Base-by-base conservation (phyloP, 2,113 vertebrate species). In the Hippocampus comes region DNA sequence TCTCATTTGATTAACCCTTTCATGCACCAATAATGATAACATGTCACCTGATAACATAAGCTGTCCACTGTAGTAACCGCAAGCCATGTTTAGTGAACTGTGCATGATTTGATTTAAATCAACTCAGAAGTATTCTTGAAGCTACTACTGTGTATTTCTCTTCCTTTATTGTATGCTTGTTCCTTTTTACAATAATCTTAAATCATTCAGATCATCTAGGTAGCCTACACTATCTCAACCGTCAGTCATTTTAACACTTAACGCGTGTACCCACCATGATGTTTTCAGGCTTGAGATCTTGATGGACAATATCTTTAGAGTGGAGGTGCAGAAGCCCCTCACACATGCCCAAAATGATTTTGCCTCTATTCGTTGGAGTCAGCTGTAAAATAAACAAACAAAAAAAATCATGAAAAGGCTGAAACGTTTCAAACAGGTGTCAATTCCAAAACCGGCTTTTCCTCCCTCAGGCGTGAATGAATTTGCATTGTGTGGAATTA, bases 261-360 rank as follows among this genome's bases (percentile, higher is more conserved):
- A 30, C 21, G 25, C 6, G 20, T 76, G 27, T 9, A 68, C 90
- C 91, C 78, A 93, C 92, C 92, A 93, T 93, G 78, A 93, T 89
- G 77, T 93, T 93, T 68, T 93, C 92, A 68, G 92, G 92, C 80
- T 93, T 93, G 46, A 93, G 89, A 71, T 93, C 92, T 81, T 93
- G 92, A 82, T 93, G 91, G 70, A 93, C 91, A 11, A 93, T 83
- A 49, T 92, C 89, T 76, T 79, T 89, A 63, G 66, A 74, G 76
- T 93, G 92, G 43, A 93, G 90, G 72, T 88, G 79, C 59, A 68
- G 68, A 73, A 93, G 78, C 5, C 91, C 92, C 67, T 92, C 90
- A 78, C 92, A 91, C 92, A 93, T 93, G 8, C 92, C 91, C 0
- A 73, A 42, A 25, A 92, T 91, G 71, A 93, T 92, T 4, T 77